Percentiles rank a stretch among this genome's conserved stretches.
These are phyloP conservation scores for Muricea muricata DNA, from an alignment of 92 coral and sea anemone species.

Conservation along the genomic window DNA sequence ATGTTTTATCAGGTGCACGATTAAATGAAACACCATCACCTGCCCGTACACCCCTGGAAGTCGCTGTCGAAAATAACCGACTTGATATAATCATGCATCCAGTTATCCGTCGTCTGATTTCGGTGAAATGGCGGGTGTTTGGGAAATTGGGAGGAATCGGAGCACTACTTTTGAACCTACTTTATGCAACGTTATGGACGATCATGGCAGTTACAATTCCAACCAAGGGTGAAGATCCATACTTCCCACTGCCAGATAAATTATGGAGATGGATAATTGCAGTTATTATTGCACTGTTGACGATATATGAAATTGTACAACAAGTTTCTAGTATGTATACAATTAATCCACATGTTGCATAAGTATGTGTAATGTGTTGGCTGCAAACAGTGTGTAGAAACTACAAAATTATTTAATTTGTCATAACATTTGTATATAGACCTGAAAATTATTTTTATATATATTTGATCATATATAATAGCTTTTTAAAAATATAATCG, in stretches of 20 bases:
- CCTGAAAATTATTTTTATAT: too few species aligned
- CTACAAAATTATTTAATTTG: too few species aligned
- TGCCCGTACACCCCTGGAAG: slow-evolving; percentile 40
- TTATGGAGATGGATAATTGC: slow-evolving; percentile 45
- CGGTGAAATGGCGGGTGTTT: slow-evolving; percentile 42
- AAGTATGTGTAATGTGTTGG: too few species aligned
- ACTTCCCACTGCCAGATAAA: slow-evolving; percentile 36
- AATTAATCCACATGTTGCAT: too few species aligned
- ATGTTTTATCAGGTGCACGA: slow-evolving; percentile 25
- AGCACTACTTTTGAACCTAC: slow-evolving; percentile 31
- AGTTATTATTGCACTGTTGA: slow-evolving; percentile 10
- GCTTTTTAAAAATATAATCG: too few species aligned
- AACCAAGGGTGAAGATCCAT: slow-evolving; percentile 23
- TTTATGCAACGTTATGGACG: slow-evolving; percentile 48
- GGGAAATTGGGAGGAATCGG: slow-evolving; percentile 44
- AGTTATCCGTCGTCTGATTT: slow-evolving; percentile 33
- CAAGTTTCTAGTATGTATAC: slow-evolving; percentile 27
- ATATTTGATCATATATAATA: too few species aligned
- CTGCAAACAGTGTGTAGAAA: too few species aligned
- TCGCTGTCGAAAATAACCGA: slow-evolving; percentile 45
- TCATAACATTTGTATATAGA: too few species aligned
- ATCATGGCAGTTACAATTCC: slow-evolving; percentile 45
- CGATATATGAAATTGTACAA: slow-evolving; percentile 37
- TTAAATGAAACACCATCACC: slow-evolving; percentile 35
- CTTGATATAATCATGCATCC: slow-evolving; percentile 48